Percentiles rank a stretch among this genome's conserved stretches.
Conservation (phyloP, 2,797 vertebrate genomes). For the Myotis findleyi region DNA sequence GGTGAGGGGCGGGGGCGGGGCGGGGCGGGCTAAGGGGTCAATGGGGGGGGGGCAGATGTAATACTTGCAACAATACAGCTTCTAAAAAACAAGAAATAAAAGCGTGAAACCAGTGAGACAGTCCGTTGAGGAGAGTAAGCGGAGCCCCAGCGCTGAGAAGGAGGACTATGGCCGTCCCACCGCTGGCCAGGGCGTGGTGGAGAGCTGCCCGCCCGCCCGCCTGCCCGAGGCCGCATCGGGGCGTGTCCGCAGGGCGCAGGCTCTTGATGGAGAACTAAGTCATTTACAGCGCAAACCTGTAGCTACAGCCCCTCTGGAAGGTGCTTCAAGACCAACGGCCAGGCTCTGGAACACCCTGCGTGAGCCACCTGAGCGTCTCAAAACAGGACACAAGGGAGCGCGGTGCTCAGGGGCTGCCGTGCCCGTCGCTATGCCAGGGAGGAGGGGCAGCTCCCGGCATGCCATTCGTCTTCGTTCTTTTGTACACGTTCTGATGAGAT, state of each 20-base stretch:
- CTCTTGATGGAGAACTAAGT: slow-evolving; percentile 44
- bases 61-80: too few relatives aligned
- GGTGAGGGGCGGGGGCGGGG: too few relatives aligned
- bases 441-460: slow-evolving; percentile 17
- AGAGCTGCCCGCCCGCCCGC: neutral
- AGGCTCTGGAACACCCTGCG: slow-evolving; percentile 23
- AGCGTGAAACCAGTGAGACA: neutral
- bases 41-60: too few relatives aligned
- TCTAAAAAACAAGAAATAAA: too few relatives aligned
- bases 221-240: neutral
- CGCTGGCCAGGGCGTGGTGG: neutral
- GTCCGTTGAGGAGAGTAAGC: rapidly evolving
- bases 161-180: neutral
- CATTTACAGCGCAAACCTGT: neutral
- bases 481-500: slow-evolving; percentile 63
- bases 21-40: too few relatives aligned
- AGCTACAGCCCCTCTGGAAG: slow-evolving; percentile 14
- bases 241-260: neutral
- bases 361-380: slow-evolving; percentile 62
- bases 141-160: neutral
- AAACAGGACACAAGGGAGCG: slow-evolving; percentile 26
- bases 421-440: slow-evolving; percentile 57
- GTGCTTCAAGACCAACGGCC: slow-evolving; percentile 36
- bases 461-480: slow-evolving; percentile 57
- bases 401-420: slow-evolving; percentile 49